These are phyloP conservation scores for Corvus moneduloides DNA, from an alignment of 2,113 vertebrate species.

Conservation along the genomic window DNA sequence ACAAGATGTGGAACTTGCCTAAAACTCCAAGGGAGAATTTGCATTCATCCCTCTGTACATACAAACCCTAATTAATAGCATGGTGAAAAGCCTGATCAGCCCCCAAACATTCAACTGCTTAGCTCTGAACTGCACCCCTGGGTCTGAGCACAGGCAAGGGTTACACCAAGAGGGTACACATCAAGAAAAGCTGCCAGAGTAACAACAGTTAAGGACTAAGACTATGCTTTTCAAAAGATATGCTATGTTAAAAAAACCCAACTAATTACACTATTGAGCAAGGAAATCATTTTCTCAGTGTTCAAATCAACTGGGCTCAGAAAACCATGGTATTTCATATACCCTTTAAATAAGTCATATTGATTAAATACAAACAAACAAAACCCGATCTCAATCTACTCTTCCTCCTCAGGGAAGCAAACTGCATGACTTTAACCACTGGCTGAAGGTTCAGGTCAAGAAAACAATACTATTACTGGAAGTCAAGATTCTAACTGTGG, in stretches of 20 bases:
- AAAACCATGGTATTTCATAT: not conserved
- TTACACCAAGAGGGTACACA: not conserved
- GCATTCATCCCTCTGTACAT: not conserved
- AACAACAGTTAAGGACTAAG: not conserved
- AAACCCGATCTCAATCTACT: not conserved
- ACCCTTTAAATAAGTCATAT: not conserved
- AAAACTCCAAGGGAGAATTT: not conserved
- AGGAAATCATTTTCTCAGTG: not conserved
- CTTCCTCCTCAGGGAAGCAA: not conserved
- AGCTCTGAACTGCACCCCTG: not conserved
- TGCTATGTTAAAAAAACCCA: fast-evolving
- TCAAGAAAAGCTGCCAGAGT: not conserved
- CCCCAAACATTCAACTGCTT: not conserved
- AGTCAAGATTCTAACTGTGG: not conserved
- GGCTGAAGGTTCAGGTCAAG: not conserved
- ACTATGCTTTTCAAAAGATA: not conserved
- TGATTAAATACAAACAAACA: not conserved
- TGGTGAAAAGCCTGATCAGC: not conserved
- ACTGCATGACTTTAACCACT: not conserved
- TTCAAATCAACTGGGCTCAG: not conserved
- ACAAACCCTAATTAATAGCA: not conserved
- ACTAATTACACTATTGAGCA: not conserved
- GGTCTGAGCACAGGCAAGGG: not conserved
- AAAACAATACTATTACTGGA: not conserved
- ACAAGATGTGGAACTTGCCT: not conserved